Percentiles rank a stretch among this genome's conserved stretches.
phyloP scores from a whole-genome alignment of 2,113 vertebrate species.

The Glaucomys volans region DNA sequence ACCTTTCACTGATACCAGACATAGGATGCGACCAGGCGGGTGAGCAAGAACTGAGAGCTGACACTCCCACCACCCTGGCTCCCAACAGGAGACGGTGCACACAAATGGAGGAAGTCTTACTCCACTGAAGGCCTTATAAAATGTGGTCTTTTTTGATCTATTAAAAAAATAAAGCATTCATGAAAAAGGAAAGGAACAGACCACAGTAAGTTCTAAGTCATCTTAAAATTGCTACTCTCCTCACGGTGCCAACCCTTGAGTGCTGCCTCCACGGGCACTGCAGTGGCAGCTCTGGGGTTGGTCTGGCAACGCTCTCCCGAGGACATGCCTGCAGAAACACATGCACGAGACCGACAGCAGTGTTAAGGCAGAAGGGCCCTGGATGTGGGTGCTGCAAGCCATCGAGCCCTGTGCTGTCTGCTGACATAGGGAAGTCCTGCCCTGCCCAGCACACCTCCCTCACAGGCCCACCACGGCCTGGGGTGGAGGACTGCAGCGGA shows the following conservation, averaged over 20 bases:
- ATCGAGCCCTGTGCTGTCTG: neutral
- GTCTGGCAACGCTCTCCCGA: neutral
- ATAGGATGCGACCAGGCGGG: neutral
- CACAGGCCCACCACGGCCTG: neutral
- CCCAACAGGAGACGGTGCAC: neutral
- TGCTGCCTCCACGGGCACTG: neutral
- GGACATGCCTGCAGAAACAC: neutral
- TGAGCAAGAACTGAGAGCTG: neutral
- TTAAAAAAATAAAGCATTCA: conserved; percentile 58
- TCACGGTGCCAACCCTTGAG: neutral
- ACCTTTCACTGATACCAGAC: neutral
- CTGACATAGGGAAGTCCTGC: too few species aligned
- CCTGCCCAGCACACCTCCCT: neutral
- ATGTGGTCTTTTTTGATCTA: neutral
- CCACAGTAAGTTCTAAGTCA: neutral
- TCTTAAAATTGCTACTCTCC: neutral
- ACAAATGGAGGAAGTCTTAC: neutral
- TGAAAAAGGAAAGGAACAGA: neutral
- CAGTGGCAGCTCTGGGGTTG: neutral
- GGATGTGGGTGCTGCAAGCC: too few species aligned
- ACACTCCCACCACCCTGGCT: neutral
- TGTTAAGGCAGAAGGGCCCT: neutral
- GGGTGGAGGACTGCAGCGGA: neutral
- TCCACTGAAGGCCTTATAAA: neutral
- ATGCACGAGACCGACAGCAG: neutral